These are phyloP conservation scores for Tokudaia tokunoshimensis DNA, from an alignment of 2,797 vertebrate genomes.

Conservation along the genomic window DNA sequence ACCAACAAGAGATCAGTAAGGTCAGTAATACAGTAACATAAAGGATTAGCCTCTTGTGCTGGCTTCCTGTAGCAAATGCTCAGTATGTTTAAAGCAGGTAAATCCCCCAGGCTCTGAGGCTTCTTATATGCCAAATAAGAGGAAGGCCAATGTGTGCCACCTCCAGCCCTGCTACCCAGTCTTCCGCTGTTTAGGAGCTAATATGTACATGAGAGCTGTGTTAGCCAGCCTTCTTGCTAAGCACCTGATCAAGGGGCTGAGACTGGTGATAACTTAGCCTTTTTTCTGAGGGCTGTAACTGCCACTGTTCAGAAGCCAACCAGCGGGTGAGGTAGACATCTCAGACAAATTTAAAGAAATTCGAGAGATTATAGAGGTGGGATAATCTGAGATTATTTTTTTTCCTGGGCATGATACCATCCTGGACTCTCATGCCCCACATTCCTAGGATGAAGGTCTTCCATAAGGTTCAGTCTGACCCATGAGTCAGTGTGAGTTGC, in stretches of 20 bases:
- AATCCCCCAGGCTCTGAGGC: not conserved
- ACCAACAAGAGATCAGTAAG: not conserved
- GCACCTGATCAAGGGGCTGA: not conserved
- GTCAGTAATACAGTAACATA: not conserved
- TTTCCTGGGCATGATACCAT: not conserved
- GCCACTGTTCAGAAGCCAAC: not conserved
- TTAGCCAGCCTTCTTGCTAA: not conserved
- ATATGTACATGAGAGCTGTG: not conserved
- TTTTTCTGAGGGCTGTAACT: too few relatives aligned
- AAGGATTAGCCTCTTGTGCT: not conserved
- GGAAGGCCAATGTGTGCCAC: not conserved
- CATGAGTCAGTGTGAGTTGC: not conserved
- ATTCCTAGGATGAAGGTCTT: not conserved
- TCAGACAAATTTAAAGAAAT: not conserved
- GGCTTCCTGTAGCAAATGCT: not conserved
- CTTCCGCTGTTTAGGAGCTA: not conserved
- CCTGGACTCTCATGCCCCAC: not conserved
- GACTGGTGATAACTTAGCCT: not conserved
- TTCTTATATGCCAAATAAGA: not conserved
- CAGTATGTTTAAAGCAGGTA: not conserved
- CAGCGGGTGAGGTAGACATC: not conserved
- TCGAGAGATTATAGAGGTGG: not conserved
- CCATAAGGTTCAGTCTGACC: not conserved
- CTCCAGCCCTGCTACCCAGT: too few relatives aligned
- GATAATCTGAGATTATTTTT: not conserved